Evolutionary conservation across 2,888 invertebrate species (phyloP), one percentile per base, ranked within the genome.

Genomic region (Acleris holmiana): DNA sequence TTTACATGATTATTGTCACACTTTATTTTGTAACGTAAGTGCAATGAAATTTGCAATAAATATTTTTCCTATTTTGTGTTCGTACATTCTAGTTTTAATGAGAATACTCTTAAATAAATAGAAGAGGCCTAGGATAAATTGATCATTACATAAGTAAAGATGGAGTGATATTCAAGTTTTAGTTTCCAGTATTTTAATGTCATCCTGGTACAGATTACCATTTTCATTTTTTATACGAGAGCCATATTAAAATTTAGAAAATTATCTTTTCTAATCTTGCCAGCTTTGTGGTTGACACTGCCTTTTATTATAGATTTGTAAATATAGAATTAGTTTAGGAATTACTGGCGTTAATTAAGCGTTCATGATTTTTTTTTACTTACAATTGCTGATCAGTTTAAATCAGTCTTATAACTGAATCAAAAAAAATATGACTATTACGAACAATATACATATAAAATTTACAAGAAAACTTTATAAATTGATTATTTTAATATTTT

Each of bases 181-280:
- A 72, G 67, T 69, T 69, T 75, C 69, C 76, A 74, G 68, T 77
- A 74, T 77, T 76, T 75, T 72, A 67, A 60, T 40, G 40, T 67
- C 68, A 58, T 67, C 57, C 70, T 71, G 59, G 69, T 73, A 71
- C 69, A 75, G 70, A 83, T 84, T 83, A 83, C 84, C 83, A 84
- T 82, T 85, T 84, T 82, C 80, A 72, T 76, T 75, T 79, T 80
- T 80, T 84, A 79, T 85, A 84, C 74, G 83, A 84, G 85, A 91
- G 92, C 91, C 92, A 92, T 92, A 91, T 90, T 90, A 86, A 86
- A 88, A 87, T 85, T 90, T 91, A 91, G 90, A 88, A 85, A 86
- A 85, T 81, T 79, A 78, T 64, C 74, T 86, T 88, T 88, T 88
- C 86, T 86, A 83, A 89, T 92, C 92, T 92, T 92, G 92, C 92